Base-by-base conservation (phyloP, 2,113 vertebrate genomes). In the Uria lomvia region DNA sequence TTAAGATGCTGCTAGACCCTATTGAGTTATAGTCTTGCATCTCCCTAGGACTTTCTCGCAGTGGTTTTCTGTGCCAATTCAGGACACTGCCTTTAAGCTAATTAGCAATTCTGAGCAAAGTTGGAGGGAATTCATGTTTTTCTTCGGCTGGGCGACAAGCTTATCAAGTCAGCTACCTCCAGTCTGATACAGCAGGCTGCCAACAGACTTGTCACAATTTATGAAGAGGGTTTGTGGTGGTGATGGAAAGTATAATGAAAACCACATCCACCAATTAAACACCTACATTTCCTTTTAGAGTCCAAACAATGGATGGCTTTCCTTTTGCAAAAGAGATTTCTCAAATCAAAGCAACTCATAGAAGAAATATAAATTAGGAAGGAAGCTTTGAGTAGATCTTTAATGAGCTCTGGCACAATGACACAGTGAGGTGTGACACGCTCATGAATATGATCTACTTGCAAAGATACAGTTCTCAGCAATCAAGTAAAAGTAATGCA, bases 231-330 rank as follows among this genome's bases (percentile, higher is more conserved):
- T 93, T 96, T 97, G 83, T 77, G 82, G 88, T 92, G 50, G 42
- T 81, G 77, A 87, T 52, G 59, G 26, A 73, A 90, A 85, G 26
- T 59, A 56, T 81, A 94, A 90, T 93, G 71, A 88, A 92, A 96
- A 91, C 90, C 91, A 93, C 91, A 89, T 97, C 68, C 93, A 75
- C 76, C 91, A 70, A 96, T 94, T 93, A 95, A 94, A 95, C 60
- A 93, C 90, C 94, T 96, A 94, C 88, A 94, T 93, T 94, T 94
- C 92, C 78, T 86, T 88, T 90, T 92, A 88, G 53, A 95, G 32
- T 82, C 58, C 87, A 95, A 96, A 96, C 89, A 95, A 73, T 91
- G 91, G 89, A 73, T 6, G 0, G 34, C 66, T 90, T 90, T 86
- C 68, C 75, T 86, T 94, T 92, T 87, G 74, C 77, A 79, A 68